phyloP scores from a whole-genome alignment of 2,113 vertebrate species.

The Chiloscyllium plagiosum region DNA sequence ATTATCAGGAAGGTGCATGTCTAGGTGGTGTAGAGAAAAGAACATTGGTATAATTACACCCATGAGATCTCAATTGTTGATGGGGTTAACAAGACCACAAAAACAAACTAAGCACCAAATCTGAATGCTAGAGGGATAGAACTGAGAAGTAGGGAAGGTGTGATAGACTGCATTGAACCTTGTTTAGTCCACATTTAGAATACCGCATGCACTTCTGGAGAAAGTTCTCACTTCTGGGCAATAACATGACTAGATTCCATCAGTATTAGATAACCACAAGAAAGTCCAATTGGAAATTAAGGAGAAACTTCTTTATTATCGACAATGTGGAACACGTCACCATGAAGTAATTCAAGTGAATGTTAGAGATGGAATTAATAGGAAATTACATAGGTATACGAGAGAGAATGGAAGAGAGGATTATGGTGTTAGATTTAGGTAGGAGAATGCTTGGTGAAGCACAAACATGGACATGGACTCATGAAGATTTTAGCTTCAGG shows the following conservation, averaged over 20 bases:
- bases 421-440: too few species aligned
- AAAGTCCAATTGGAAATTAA: not conserved
- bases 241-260: not conserved
- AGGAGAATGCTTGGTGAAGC: too few species aligned
- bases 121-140: not conserved
- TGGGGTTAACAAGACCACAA: not conserved
- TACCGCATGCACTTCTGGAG: not conserved
- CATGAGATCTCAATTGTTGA: not conserved
- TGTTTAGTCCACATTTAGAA: not conserved
- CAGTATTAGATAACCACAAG: not conserved
- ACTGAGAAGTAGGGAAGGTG: not conserved
- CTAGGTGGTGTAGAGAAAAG: not conserved
- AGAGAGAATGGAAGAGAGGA: too few species aligned
- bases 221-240: not conserved
- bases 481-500: too few species aligned
- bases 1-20: not conserved
- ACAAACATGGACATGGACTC: too few species aligned
- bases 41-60: not conserved
- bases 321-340: not conserved
- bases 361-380: not conserved
- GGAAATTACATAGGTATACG: not conserved
- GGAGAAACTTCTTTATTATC: not conserved
- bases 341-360: not conserved
- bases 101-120: not conserved
- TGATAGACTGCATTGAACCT: not conserved